These are phyloP conservation scores for Bhutanitis thaidina DNA, from an alignment of 2,888 invertebrate species.

Conservation along the genomic window DNA sequence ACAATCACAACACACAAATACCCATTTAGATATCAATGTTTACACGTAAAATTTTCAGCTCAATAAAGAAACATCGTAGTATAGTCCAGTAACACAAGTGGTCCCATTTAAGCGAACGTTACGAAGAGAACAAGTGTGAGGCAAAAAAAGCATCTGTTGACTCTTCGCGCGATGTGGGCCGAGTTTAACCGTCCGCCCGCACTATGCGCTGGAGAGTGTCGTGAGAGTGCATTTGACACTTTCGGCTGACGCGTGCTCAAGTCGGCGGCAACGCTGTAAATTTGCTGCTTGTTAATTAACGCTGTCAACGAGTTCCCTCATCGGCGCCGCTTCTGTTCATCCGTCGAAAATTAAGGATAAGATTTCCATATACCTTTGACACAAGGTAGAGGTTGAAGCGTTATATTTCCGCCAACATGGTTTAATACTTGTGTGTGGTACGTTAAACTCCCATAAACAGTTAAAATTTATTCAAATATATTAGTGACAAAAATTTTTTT, in stretches of 20 bases:
- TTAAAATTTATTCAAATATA: no score
- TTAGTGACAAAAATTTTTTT: no score
- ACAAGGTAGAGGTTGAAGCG: slow-evolving; percentile 1
- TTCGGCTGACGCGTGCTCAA: slow-evolving; percentile 21
- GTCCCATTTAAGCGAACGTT: neutral
- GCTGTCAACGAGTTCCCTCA: slow-evolving; percentile 18
- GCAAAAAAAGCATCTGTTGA: slow-evolving; percentile 15
- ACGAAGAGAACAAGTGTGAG: slow-evolving; percentile 11
- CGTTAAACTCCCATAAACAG: no score
- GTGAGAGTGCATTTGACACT: slow-evolving; percentile 23
- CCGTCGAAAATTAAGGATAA: slow-evolving; percentile 14
- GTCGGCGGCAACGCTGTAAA: slow-evolving; percentile 11
- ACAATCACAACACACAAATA: no score
- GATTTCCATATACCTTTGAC: neutral
- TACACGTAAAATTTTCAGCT: no score
- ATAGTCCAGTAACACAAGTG: no score
- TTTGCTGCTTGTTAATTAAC: slow-evolving; percentile 20
- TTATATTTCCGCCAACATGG: neutral
- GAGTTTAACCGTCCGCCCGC: slow-evolving; percentile 1
- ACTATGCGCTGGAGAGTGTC: slow-evolving; percentile 10
- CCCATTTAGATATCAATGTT: no score
- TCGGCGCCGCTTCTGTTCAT: neutral
- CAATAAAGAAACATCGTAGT: no score
- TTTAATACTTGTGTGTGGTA: no score
- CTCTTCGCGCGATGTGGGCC: slow-evolving; percentile 4